Base-by-base conservation (phyloP, 2,797 vertebrate genomes). In the Rhynchonycteris naso region DNA sequence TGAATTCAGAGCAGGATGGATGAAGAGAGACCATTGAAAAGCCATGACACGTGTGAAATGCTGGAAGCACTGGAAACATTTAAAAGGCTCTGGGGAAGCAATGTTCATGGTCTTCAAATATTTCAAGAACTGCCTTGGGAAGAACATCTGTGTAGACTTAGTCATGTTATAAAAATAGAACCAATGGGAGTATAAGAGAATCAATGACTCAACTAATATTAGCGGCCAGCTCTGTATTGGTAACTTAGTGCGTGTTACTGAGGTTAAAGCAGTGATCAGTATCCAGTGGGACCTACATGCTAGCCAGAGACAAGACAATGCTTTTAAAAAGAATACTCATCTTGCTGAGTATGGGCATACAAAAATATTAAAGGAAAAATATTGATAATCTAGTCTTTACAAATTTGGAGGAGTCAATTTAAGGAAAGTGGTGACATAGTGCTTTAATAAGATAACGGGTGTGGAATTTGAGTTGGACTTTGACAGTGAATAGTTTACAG, bases 381-480 rank as follows among this genome's bases (percentile, higher is more conserved):
- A 59, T 0, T 6, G 9, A 26, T 26, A 90, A 54, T 10, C 3
- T 5, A 30, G 47, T 43, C 80, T 83, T 68, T 1, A 22, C 87
- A 26, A 88, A 54, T 33, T 12, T 81, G 54, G 84, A 65, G 33
- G 54, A 68, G 76, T 16, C 16, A 5, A 22, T 9, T n/a, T 54
- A 7, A 43, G 10, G 30, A 24, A 19, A 69, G 11, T 15, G 5
- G 21, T 8, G 24, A 91, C 30, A 61, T 28, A 33, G 15, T 13
- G 24, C 56, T 90, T 88, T 26, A 24, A 16, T 65, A 22, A 90
- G 30, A 50, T 28, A 16, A 14, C 5, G 19, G 24, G 14, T 24
- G 19, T 59, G 65, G 74, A 65, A 95, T 71, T 28, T 89, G 72
- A 80, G 47, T 47, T n/a, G 43, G 79, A 65, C 74, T 94, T 82